Evolutionary conservation across 2,113 vertebrate genomes (phyloP).

Genomic region (Acanthochromis polyacanthus): DNA sequence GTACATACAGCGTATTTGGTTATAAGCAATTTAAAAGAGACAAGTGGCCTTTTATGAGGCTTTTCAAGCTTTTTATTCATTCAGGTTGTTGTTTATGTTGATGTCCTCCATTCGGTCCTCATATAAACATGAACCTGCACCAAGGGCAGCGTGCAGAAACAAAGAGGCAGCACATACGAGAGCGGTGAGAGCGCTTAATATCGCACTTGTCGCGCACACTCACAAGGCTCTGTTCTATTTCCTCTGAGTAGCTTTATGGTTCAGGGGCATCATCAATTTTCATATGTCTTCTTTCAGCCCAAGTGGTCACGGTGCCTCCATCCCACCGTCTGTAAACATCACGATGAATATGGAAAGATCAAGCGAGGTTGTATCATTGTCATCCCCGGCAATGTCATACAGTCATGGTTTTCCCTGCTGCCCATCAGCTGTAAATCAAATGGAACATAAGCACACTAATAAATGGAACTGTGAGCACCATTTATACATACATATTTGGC

Average conservation of each 20-base stretch:
- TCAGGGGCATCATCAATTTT: slow-evolving; percentile 53
- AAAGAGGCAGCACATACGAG: slow-evolving; percentile 23
- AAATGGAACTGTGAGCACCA: slow-evolving; percentile 38
- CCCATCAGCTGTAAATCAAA: slow-evolving; percentile 66
- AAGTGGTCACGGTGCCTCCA: slow-evolving; percentile 43
- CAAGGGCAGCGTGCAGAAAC: slow-evolving; percentile 24
- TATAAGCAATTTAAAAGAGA: slow-evolving; percentile 4
- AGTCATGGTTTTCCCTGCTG: slow-evolving; percentile 26
- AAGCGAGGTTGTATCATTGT: slow-evolving; percentile 55
- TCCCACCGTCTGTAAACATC: slow-evolving; percentile 45
- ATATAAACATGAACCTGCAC: slow-evolving; percentile 31
- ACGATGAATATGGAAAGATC: slow-evolving; percentile 44
- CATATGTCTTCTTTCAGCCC: slow-evolving; percentile 33
- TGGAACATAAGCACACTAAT: slow-evolving; percentile 51
- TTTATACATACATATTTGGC: slow-evolving; percentile 36
- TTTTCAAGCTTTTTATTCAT: slow-evolving; percentile 10
- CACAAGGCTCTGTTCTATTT: slow-evolving; percentile 30
- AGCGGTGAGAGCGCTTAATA: slow-evolving; percentile 19
- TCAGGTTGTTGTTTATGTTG: slow-evolving; percentile 14
- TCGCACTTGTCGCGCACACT: slow-evolving; percentile 4
- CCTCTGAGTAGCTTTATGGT: slow-evolving; percentile 37
- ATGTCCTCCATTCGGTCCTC: slow-evolving; percentile 14
- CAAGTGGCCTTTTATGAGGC: not conserved
- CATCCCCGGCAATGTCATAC: slow-evolving; percentile 51
- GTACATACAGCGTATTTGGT: not conserved